phyloP scores from a whole-genome alignment of 2,113 vertebrate species.

The Reinhardtius hippoglossoides region DNA sequence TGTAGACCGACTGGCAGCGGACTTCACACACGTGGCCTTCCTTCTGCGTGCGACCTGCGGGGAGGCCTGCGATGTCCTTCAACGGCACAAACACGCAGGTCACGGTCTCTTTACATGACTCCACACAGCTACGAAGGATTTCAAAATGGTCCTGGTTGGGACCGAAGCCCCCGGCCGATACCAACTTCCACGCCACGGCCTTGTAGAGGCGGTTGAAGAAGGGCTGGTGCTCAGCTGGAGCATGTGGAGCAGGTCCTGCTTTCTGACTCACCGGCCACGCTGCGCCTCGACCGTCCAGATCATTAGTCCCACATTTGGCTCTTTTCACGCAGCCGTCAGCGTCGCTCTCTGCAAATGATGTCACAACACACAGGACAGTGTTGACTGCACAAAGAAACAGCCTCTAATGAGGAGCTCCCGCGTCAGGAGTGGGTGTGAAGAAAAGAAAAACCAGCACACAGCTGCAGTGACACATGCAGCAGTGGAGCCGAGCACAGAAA shows the following conservation, averaged over 20 bases:
- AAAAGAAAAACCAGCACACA: background rate
- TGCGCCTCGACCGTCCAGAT: constrained; percentile 42
- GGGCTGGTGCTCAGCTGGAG: constrained; percentile 90
- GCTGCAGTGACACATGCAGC: constrained; percentile 18
- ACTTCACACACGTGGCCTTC: constrained; percentile 97
- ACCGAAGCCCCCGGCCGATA: constrained; percentile 94
- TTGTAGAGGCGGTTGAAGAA: constrained; percentile 99
- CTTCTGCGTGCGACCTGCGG: constrained; percentile 90
- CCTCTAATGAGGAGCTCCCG: constrained; percentile 33
- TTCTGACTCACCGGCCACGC: constrained; percentile 55
- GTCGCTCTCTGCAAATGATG: constrained; percentile 60
- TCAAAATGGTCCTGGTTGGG: constrained; percentile 92
- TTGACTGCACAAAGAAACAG: background rate
- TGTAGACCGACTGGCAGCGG: constrained; percentile 93
- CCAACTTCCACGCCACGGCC: constrained; percentile 96
- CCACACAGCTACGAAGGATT: constrained; percentile 90
- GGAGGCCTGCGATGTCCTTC: constrained; percentile 94
- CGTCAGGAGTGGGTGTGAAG: constrained; percentile 21
- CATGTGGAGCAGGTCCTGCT: constrained; percentile 72
- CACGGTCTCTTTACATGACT: constrained; percentile 92
- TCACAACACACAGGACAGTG: constrained; percentile 28
- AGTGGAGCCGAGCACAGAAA: background rate
- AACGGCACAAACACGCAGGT: constrained; percentile 94
- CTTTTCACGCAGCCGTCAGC: constrained; percentile 71
- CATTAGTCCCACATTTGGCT: constrained; percentile 59